phyloP scores from a whole-genome alignment of 2,888 invertebrate species.

The Cheilosia scutellata region DNA sequence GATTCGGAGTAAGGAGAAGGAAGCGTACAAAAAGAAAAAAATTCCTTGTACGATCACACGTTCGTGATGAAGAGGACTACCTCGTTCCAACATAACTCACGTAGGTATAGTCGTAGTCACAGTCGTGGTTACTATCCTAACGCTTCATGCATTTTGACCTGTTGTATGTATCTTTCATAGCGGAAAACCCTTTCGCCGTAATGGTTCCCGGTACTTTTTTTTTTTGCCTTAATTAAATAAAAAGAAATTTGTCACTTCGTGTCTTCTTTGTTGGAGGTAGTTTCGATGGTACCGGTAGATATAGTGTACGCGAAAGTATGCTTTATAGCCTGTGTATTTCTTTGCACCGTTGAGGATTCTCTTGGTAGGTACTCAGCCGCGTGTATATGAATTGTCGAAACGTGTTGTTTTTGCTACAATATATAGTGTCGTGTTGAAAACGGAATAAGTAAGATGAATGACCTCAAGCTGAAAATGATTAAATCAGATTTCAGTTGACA shows the following conservation, averaged over 20 bases:
- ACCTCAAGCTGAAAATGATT: slow-evolving; percentile 27
- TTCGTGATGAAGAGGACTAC: slow-evolving; percentile 55
- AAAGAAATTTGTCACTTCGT: slow-evolving; percentile 72
- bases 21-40: slow-evolving; percentile 27
- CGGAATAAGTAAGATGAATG: slow-evolving; percentile 27
- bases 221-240: slow-evolving; percentile 72
- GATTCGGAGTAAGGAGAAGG: not conserved
- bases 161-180: slow-evolving; percentile 41
- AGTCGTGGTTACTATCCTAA: slow-evolving; percentile 15
- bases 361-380: slow-evolving; percentile 30
- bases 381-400: slow-evolving; percentile 58
- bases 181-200: slow-evolving; percentile 51
- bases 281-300: slow-evolving; percentile 37
- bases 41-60: slow-evolving; percentile 68
- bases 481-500: slow-evolving; percentile 42
- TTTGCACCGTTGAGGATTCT: slow-evolving; percentile 41
- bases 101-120: slow-evolving; percentile 52
- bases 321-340: slow-evolving; percentile 60
- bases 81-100: slow-evolving; percentile 59
- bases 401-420: slow-evolving; percentile 50
- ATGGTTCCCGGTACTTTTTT: slow-evolving; percentile 27
- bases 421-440: slow-evolving; percentile 11
- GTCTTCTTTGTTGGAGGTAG: slow-evolving; percentile 49
- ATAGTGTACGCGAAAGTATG: slow-evolving; percentile 70
- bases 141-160: slow-evolving; percentile 46